Base-by-base conservation (phyloP, 2,113 vertebrate genomes). In the Strix uralensis region DNA sequence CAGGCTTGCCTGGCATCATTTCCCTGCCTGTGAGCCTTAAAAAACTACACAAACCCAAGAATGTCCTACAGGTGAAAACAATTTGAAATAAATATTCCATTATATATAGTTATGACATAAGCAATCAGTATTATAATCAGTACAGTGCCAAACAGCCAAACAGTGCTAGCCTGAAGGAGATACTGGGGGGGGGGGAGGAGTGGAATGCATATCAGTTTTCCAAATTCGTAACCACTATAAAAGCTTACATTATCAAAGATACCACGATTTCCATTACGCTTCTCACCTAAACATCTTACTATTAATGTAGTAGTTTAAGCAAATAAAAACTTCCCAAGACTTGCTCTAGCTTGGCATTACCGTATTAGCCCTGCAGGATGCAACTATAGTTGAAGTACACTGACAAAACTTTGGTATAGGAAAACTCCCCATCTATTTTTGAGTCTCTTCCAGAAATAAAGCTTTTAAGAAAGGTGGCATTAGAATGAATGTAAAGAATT, bases 101-200 rank as follows among this genome's bases (percentile, higher is more conserved):
- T 63, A 59, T 21, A 57, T 19, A 7, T 55, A 90, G 9, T 67
- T 79, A 80, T 26, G 21, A 58, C 15, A 57, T 21, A 75, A 85
- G 15, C 14, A 69, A 59, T 44, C 40, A 52, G 26, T 42, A 47
- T 36, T 66, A 55, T 46, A 49, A 62, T 42, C n/a, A 82, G 18
- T 38, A 58, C 44, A 71, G 30, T 26, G 34, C n/a, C 57, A 47
- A 77, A 54, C 52, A 42, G 34, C n/a, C 57, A 47, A 77, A 54
- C 52, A 42, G 13, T 40, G 51, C 22, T 84, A 15, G 44, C 77
- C 47, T 61, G 59, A 61, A 86, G 36, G 32, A 81, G 21, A 44
- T 34, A 10, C 7, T 6, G 18, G 4, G 49, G 1, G 4, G 49
- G 1, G 5, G 4, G 2, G 9, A 30, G 18, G 32, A 7, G 16